A percentile compares a stretch with the other conserved stretches of the same genome.
Evolutionary conservation across 2,888 invertebrate species (phyloP).

Genomic region (Epistrophe grossulariae): DNA sequence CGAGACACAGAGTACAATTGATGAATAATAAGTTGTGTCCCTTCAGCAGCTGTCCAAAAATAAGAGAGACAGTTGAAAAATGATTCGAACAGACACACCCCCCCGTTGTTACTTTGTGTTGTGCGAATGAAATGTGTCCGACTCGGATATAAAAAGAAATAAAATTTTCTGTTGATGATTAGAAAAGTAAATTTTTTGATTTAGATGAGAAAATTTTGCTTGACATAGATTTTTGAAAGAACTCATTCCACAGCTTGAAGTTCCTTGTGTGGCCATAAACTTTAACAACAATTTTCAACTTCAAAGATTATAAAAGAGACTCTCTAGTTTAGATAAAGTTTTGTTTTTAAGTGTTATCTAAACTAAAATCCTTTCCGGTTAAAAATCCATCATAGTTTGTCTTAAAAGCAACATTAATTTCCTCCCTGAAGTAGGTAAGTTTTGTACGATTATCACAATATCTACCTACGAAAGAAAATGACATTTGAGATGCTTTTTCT

Average conservation of each 20-base stretch:
- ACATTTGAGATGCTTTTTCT: too few species aligned
- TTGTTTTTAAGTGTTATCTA: background rate
- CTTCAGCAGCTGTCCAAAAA: constrained; percentile 70
- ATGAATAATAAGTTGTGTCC: constrained; percentile 74
- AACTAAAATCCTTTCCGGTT: too few species aligned
- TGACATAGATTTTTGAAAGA: constrained; percentile 22
- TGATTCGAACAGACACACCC: constrained; percentile 54
- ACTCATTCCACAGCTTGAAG: background rate
- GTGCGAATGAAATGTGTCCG: constrained; percentile 44
- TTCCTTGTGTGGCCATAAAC: background rate
- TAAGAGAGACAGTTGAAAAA: constrained; percentile 64
- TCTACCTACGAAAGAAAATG: too few species aligned
- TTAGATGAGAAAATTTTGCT: constrained; percentile 9
- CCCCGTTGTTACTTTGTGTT: constrained; percentile 48
- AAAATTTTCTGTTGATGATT: constrained; percentile 33
- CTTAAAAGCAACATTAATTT: too few species aligned
- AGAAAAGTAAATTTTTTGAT: constrained; percentile 37
- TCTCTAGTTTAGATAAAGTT: background rate
- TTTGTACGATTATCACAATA: too few species aligned
- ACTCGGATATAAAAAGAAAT: constrained; percentile 19
- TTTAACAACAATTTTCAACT: background rate
- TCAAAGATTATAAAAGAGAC: background rate
- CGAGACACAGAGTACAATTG: constrained; percentile 69
- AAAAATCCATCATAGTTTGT: too few species aligned
- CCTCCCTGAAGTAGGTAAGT: too few species aligned